Evolutionary conservation across 2,888 invertebrate species (phyloP), one percentile per base, ranked within the genome.

Genomic region (Orthosia gracilis): DNA sequence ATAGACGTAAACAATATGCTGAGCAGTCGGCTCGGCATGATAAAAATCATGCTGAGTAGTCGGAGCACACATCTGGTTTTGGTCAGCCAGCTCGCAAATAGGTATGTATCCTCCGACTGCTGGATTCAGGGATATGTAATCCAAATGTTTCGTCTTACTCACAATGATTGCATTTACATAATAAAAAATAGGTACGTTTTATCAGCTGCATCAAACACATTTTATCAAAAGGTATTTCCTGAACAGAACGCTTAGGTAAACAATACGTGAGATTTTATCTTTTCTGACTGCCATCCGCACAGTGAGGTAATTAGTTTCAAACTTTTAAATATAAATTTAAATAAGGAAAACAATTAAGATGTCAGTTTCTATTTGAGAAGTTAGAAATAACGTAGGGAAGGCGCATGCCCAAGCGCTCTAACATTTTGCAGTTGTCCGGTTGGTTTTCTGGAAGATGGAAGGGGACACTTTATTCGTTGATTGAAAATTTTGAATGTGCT

Each of bases 191-290:
- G 21, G 15, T 54, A 47, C 49, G 62, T 54, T 66, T 47, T 62
- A 78, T 58, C 61, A 58, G 70, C 67, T 69, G 45, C 31, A 50
- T 40, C 18, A 58, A n/a, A 23, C 40, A 12, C 49, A 50, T 61
- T 69, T 64, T 52, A 54, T 66, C 52, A 21, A n/a, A 82, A 64
- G n/a, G n/a, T 15, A 47, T 69, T 65, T 83, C 57, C 50, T 66
- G 54, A 73, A 31, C 40, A 69, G 18, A 72, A 49, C 23, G 57
- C 23, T 50, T 47, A 57, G 0, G 54, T 59, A 77, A 78, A 78
- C 69, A 80, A 49, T 55, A 80, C 80, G 80, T 83, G 83, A 69
- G 66, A 69, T 66, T 66, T 45, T 58, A 55, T 49, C 61, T 54
- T 17, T 52, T 47, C 23, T 4, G 45, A 52, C 21, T 17, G 21